A percentile compares a stretch with the other conserved stretches of the same genome.
These are phyloP conservation scores for Abrostola triplasia DNA, from an alignment of 2,888 invertebrate species.

Conservation along the genomic window DNA sequence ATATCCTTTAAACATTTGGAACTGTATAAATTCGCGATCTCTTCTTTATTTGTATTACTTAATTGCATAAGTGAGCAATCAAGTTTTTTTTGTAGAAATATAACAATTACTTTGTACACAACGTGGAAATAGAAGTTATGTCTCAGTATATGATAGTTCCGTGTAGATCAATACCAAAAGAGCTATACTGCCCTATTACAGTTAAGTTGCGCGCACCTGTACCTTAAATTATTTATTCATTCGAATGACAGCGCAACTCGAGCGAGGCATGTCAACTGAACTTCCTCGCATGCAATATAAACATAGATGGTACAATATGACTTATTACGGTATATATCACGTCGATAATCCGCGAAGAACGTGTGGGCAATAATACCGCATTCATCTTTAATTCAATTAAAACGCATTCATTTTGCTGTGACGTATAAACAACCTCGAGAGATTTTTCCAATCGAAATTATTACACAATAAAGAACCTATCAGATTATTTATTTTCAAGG, in stretches of 20 bases:
- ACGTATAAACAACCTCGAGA: conserved; percentile 3
- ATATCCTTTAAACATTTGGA: not conserved
- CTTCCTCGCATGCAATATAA: conserved; percentile 34
- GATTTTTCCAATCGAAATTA: conserved; percentile 28
- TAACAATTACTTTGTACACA: too few species aligned
- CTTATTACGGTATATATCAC: conserved; percentile 13
- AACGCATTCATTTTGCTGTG: conserved; percentile 18
- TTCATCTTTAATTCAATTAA: conserved; percentile 16
- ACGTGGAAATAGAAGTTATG: too few species aligned
- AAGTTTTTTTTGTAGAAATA: too few species aligned
- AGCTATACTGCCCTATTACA: conserved; percentile 31
- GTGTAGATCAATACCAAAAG: conserved; percentile 36
- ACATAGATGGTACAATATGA: conserved; percentile 40
- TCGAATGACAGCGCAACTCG: conserved; percentile 40
- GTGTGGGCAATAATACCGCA: not conserved
- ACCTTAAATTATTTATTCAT: conserved; percentile 54
- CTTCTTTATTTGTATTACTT: too few species aligned
- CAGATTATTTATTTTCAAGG: conserved; percentile 30
- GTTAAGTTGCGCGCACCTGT: conserved; percentile 24
- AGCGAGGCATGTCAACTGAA: conserved; percentile 41
- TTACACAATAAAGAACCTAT: conserved; percentile 28
- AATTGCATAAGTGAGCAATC: too few species aligned
- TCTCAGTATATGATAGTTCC: not conserved
- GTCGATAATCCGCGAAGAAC: conserved; percentile 20
- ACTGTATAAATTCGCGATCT: too few species aligned